Evolutionary conservation across 1,140 invertebrate genomes (phyloP), one percentile per base, ranked within the genome.

Genomic region (Globodera ellingtonae): DNA sequence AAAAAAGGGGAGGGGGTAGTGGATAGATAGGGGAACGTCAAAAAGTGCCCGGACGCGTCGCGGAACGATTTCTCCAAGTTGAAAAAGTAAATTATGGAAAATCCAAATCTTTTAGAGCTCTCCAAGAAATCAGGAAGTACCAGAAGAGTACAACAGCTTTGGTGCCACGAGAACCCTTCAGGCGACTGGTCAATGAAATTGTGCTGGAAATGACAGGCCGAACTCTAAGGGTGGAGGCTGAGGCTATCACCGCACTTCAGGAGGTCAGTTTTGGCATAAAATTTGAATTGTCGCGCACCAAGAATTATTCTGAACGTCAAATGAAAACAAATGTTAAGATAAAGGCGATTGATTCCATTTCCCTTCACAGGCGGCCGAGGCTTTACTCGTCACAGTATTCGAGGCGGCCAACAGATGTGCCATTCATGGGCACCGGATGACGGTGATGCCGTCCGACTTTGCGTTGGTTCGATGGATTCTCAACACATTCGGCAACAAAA

Each of bases 401-500:
- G 83, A 84, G 24, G 78, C 74, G 6, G 65, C 79, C 6, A 82
- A 82, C 56, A 15, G 85, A 59, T 83, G 82, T 72, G 83, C 83
- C 6, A 74, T 84, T 4, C 83, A 84, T 59, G 83, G 66, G 4
- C 50, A 72, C 24, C 78, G 83, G n/a, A 82, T 85, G 3, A 84
- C 83, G 13, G 65, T 84, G 6, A 84, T 85, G 80, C 83, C 83
- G 9, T n/a, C 56, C 13, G 83, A 84, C 70, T 73, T 84, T 35
- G 72, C 50, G 21, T 48, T 84, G 21, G 62, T 84, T 71, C 65
- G 79, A 44, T 83, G 77, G 59, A 81, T 84, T 47, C 67, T 83
- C 15, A 15, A 74, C 62, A 44, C 72, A 48, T 74, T 74, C 48
- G 72, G 72, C 44, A 50, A 13, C 24, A 15, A 15, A 13, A 74